Conservation (phyloP, 2,113 vertebrate genomes). For the Scortum barcoo region DNA sequence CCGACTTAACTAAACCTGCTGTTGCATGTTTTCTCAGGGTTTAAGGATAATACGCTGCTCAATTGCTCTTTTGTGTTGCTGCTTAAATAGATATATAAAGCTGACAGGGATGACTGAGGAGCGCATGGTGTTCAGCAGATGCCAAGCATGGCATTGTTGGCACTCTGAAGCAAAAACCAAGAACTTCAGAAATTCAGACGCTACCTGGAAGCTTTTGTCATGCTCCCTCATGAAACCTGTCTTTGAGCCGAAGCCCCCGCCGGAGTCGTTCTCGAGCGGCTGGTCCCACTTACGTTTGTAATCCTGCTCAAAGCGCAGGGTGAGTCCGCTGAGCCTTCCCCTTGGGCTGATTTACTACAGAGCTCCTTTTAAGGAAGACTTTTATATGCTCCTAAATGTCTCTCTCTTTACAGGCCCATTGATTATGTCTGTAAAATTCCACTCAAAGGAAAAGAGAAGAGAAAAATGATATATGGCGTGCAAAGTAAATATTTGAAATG, state of each 20-base stretch:
- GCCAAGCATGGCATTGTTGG: neutral
- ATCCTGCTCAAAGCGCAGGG: slow-evolving; percentile 61
- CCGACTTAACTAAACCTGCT: slow-evolving; percentile 21
- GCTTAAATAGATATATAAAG: neutral
- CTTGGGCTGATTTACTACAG: slow-evolving; percentile 62
- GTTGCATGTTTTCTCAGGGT: slow-evolving; percentile 25
- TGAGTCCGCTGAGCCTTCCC: slow-evolving; percentile 63
- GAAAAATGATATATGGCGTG: slow-evolving; percentile 6
- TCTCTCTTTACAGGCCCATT: slow-evolving; percentile 53
- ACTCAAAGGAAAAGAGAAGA: slow-evolving; percentile 23
- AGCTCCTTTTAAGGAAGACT: slow-evolving; percentile 78
- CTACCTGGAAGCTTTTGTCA: slow-evolving; percentile 32
- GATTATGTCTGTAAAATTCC: slow-evolving; percentile 60
- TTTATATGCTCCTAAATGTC: slow-evolving; percentile 72
- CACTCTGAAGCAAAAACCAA: neutral
- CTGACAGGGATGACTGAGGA: neutral
- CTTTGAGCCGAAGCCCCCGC: neutral
- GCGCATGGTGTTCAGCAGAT: neutral
- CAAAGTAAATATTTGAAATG: slow-evolving; percentile 61
- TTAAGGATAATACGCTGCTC: slow-evolving; percentile 17
- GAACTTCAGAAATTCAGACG: neutral
- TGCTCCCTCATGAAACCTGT: slow-evolving; percentile 36
- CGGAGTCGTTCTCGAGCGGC: slow-evolving; percentile 36
- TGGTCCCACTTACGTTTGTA: slow-evolving; percentile 66
- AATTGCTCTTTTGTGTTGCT: slow-evolving; percentile 22